These are phyloP conservation scores for Lasioglossum baleicum DNA, from an alignment of 1,140 invertebrate genomes.

Conservation along the genomic window DNA sequence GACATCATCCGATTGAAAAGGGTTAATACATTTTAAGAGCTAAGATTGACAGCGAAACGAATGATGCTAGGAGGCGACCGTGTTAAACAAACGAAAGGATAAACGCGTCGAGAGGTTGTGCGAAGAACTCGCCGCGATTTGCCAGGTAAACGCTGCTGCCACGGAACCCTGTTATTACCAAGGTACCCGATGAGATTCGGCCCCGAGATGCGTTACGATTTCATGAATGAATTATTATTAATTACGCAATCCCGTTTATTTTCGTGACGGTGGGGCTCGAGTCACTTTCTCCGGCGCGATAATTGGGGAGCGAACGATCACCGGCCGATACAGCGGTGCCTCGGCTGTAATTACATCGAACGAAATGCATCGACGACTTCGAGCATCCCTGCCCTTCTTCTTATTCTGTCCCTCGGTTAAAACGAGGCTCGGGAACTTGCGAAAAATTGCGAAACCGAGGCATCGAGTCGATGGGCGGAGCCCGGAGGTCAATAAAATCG, in stretches of 20 bases:
- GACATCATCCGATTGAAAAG: no score
- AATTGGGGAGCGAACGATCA: conserved; percentile 47
- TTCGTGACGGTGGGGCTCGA: conserved; percentile 1
- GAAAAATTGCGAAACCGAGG: neutral
- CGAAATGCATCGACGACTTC: neutral
- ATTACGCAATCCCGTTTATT: conserved; percentile 48
- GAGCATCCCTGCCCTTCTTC: neutral
- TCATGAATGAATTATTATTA: conserved; percentile 40
- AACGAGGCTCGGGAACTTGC: neutral
- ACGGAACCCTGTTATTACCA: conserved; percentile 13
- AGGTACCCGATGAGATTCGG: conserved; percentile 2
- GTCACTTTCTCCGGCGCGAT: conserved; percentile 50
- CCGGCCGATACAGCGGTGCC: conserved; percentile 13
- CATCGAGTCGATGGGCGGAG: neutral
- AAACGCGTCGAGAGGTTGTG: no score
- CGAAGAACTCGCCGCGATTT: no score
- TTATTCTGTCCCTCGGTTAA: neutral
- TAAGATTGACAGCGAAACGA: no score
- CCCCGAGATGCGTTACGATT: conserved; percentile 22
- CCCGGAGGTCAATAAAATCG: neutral
- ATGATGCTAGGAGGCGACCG: no score
- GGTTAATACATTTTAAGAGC: no score
- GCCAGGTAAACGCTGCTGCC: no score
- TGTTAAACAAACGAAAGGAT: neutral
- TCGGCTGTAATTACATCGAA: conserved; percentile 36